phyloP scores from a whole-genome alignment of 1,140 invertebrate genomes.

The Carposina sasakii region DNA sequence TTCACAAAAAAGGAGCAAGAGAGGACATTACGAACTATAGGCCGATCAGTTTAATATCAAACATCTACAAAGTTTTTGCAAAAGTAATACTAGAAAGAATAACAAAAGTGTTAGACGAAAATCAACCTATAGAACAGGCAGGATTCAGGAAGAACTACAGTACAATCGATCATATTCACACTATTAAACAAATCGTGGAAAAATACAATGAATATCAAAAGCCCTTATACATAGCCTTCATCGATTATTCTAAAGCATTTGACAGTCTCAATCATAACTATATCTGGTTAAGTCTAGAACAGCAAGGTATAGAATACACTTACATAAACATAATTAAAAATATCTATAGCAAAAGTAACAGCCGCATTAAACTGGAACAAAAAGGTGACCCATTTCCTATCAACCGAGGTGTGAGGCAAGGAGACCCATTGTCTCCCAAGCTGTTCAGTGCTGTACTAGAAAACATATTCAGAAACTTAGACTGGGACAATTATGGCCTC shows the following conservation, averaged over 20 bases:
- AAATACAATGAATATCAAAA: conserved; percentile 14
- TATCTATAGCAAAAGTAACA: neutral
- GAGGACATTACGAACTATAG: conserved; percentile 11
- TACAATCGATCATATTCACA: conserved; percentile 9
- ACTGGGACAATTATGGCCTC: neutral
- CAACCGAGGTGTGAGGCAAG: conserved; percentile 1
- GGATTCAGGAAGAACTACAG: conserved; percentile 7
- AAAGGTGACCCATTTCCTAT: neutral
- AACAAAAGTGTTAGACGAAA: neutral
- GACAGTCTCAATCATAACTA: conserved; percentile 2
- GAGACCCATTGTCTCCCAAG: neutral
- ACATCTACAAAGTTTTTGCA: conserved; percentile 7
- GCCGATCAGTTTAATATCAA: conserved; percentile 8
- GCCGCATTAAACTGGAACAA: neutral
- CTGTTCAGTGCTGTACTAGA: neutral
- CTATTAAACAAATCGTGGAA: conserved; percentile 2
- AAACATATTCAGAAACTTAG: neutral
- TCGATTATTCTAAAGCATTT: conserved; percentile 11
- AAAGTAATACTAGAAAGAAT: conserved; percentile 3
- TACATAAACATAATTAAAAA: neutral
- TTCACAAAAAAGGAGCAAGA: conserved; percentile 10
- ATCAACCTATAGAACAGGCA: conserved; percentile 9
- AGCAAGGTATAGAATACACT: neutral
- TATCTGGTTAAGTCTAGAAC: conserved; percentile 7
- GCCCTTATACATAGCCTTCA: conserved; percentile 6